Evolutionary conservation across 2,888 invertebrate species (phyloP), one percentile per base, ranked within the genome.

Genomic region (Phlogophora meticulosa): DNA sequence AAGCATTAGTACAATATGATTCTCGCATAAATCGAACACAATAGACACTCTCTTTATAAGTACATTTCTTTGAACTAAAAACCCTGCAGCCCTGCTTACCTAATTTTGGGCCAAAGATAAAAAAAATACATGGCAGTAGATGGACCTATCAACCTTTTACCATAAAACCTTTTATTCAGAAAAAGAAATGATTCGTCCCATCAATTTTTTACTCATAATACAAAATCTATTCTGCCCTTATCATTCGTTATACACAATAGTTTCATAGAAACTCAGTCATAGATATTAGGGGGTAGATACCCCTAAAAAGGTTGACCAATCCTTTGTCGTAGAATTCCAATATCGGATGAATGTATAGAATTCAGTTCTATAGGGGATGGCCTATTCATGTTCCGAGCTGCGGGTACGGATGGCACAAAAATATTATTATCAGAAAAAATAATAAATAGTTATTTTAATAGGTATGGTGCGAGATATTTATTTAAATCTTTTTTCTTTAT

Each of bases 311-410:
- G 92, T 90, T 92, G 92, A 92, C 92, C 93, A 92, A 87, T 88
- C 91, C 90, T 92, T 93, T 94, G 93, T 94, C 88, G 88, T 86
- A 86, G 88, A 89, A 93, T 92, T 92, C 93, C 93, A 92, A 94
- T 94, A 94, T 91, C 89, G 88, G 85, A 88, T 85, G 86, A 88
- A 88, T 85, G 90, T 90, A 91, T 91, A 91, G 90, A 89, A 88
- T 85, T 81, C 81, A 83, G 79, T 85, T 85, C 86, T 87, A 88
- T 88, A 87, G 85, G 85, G 82, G 81, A 85, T 81, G 78, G 86
- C 85, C 91, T 88, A 91, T 93, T 93, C 90, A 91, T 87, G 85
- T 86, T 76, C 80, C 70, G 70, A 60, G 73, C 68, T 76, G 65
- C 66, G 58, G 36, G 77, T 76, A 79, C 59, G 46, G 76, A 73